Evolutionary conservation across 2,888 invertebrate genomes (phyloP).

Genomic region (Automeris io): DNA sequence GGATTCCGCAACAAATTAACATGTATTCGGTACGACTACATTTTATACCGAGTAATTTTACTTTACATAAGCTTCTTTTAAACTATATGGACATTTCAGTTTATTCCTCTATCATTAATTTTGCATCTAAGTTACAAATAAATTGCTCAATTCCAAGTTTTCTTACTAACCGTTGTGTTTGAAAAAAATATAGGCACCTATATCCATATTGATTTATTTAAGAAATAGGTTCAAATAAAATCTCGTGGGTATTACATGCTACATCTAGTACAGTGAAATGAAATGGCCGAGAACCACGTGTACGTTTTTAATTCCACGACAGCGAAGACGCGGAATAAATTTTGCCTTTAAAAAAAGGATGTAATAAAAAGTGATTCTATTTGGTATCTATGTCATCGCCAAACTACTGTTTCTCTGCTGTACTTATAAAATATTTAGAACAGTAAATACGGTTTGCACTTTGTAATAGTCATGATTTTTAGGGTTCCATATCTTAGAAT

Average conservation of each 20-base stretch:
- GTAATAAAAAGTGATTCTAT: neutral
- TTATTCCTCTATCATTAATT: neutral
- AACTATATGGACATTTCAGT: constrained; percentile 7
- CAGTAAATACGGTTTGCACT: neutral
- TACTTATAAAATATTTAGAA: neutral
- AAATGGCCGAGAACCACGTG: neutral
- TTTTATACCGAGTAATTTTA: constrained; percentile 66
- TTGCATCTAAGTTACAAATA: neutral
- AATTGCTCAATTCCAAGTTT: too few relatives aligned
- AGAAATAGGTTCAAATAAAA: too few relatives aligned
- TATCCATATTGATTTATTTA: too few relatives aligned
- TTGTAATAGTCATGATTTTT: too few relatives aligned
- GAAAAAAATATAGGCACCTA: too few relatives aligned
- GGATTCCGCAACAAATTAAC: constrained; percentile 77
- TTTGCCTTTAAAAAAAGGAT: neutral
- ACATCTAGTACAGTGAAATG: too few relatives aligned
- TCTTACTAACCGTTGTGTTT: too few relatives aligned
- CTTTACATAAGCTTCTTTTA: constrained; percentile 47
- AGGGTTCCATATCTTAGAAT: too few relatives aligned
- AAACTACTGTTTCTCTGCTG: neutral
- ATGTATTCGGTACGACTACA: constrained; percentile 74
- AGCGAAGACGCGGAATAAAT: constrained; percentile 1
- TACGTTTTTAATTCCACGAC: constrained; percentile 1
- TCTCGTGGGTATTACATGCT: too few relatives aligned
- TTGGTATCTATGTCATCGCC: constrained; percentile 3